Percentiles rank a stretch among this genome's conserved stretches.
Evolutionary conservation across 2,797 vertebrate genomes (phyloP).

Genomic region (Urosaurus nigricauda): DNA sequence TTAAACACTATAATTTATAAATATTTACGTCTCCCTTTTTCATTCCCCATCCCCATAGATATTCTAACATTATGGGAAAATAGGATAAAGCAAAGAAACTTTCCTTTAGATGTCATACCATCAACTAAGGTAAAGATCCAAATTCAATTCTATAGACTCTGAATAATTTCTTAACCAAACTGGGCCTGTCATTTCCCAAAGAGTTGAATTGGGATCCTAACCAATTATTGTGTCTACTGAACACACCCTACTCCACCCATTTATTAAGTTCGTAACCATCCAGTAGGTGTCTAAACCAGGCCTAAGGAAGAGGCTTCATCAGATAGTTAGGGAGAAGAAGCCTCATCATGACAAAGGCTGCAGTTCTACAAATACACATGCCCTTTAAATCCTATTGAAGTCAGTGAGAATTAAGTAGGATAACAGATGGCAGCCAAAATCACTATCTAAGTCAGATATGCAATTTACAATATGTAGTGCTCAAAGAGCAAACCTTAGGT

Average conservation of each 20-base stretch:
- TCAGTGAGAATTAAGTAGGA: not conserved
- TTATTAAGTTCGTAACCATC: not conserved
- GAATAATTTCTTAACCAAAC: too few species aligned
- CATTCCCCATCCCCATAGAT: not conserved
- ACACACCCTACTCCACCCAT: not conserved
- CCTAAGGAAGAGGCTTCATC: not conserved
- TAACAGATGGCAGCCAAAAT: not conserved
- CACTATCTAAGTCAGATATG: not conserved
- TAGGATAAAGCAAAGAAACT: too few species aligned
- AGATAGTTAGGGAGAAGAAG: not conserved
- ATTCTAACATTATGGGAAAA: too few species aligned
- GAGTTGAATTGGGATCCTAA: too few species aligned
- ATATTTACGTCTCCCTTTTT: not conserved
- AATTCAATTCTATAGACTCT: too few species aligned
- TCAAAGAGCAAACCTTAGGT: not conserved
- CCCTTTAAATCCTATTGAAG: not conserved
- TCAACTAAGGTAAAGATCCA: too few species aligned
- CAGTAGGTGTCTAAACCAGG: not conserved
- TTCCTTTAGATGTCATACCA: too few species aligned
- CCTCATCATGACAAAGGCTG: not conserved
- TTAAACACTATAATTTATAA: not conserved
- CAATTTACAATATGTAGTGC: not conserved
- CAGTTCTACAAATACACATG: not conserved
- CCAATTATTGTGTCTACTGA: too few species aligned
- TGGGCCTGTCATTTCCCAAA: too few species aligned